Base-by-base conservation (phyloP, 2,888 invertebrate species). In the Eupelmus urozonus region DNA sequence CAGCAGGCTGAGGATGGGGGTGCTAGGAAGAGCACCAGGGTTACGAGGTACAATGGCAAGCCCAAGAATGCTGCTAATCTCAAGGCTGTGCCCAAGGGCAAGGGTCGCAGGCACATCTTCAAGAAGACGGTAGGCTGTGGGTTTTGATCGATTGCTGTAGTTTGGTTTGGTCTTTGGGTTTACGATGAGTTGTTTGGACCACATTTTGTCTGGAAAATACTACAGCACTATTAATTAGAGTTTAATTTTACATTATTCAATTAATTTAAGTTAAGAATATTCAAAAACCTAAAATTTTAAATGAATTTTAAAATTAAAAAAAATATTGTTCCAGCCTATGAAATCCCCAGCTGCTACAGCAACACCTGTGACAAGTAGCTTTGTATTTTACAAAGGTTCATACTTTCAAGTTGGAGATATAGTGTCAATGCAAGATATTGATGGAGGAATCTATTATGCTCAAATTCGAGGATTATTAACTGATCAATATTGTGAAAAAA, bases 401-500 rank as follows among this genome's bases (percentile, higher is more conserved):
- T 97, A 97, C 89, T 94, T 95, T 90, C 97, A 97, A 92, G 92
- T 95, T 16, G 98, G 98, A 0, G 98, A 98, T 87, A 95, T 98
- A 83, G 97, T 98, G 0, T 96, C 96, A 0, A 91, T 97, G 89
- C 91, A 93, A 75, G 97, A 97, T 86, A 90, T 92, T 49, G 94
- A 94, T 2, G 94, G 95, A 69, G 94, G 93, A 80, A 92, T 94
- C 29, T 98, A 94, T 90, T 98, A 97, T 86, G 97, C 97, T 5
- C 97, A 98, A 91, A 94, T 98, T 73, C 92, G 96, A 71, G 97
- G 97, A 0, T 93, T 98, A 71, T 91, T 98, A 78, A 95, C 96
- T 0, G 98, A 98, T 88, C 96, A 97, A 88, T 98, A 96, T 89
- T 96, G 97, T 84, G 96, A 97, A 88, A 97, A 97, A 90, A 97